Base-by-base conservation (phyloP, 1,140 invertebrate genomes). In the Drosophila saltans region DNA sequence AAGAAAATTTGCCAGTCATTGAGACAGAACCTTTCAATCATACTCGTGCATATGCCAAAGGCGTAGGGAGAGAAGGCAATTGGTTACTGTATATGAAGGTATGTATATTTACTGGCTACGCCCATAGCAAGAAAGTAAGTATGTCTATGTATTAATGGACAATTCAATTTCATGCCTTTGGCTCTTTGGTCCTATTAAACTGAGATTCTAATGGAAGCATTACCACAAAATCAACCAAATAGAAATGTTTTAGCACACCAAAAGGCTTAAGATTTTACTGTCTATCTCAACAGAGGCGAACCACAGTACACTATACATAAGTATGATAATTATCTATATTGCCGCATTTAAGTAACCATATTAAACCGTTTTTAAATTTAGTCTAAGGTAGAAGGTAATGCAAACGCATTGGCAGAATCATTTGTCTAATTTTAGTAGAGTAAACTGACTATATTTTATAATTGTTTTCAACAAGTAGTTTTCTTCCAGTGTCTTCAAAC, bases 171-270 rank as follows among this genome's bases (percentile, higher is more conserved):
- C 21, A 2, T 26, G 21, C 45, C 26, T 9, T 52, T 26, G 8
- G 45, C 45, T 21, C 24, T 52, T 24, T 52, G 45, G 21, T 21
- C 16, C 9, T 24, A 48, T 24, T 16, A 16, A 16, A 59, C 36
- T 59, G 16, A 52, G 21, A 26, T 10, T 39, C n/a, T 59, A 59
- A 59, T 59, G 57, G 16, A 59, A 39, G 33, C 57, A 59, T 59
- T 59, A 59, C 57, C 57, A 16, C 30, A 9, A 30, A 16, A 39
- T 59, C 36, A 59, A 21, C 33, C 33, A 21, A 33, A 59, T 39
- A 36, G 56, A 36, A 57, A 58, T 2, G 56, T 21, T 39, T 58
- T 8, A 24, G 1, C 45, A 52, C 45, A 52, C 45, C 2, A 11
- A 52, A 52, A 3, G 56, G 56, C 30, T 21, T 24, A 39, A 9